Percentiles rank a stretch among this genome's conserved stretches.
Evolutionary conservation across 2,797 vertebrate species (phyloP).

Genomic region (Leuciscus waleckii): DNA sequence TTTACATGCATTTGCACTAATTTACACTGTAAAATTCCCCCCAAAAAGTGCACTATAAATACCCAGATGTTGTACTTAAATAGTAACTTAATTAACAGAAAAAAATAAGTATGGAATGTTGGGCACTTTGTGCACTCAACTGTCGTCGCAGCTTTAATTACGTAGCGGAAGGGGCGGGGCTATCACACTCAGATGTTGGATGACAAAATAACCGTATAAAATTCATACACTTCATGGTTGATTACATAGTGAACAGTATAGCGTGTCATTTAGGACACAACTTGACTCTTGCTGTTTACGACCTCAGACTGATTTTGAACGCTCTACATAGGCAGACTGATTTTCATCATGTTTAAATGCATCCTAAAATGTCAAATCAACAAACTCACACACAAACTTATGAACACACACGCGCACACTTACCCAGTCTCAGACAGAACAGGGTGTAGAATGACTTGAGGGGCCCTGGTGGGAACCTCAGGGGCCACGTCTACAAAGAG

Average conservation of each 20-base stretch:
- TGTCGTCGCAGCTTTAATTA: no score
- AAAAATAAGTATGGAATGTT: no score
- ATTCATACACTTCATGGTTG: no score
- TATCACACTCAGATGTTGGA: no score
- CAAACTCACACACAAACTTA: not conserved
- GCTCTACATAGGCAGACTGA: not conserved
- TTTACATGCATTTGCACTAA: not conserved
- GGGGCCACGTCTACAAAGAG: slow-evolving; percentile 87
- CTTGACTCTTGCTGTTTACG: not conserved
- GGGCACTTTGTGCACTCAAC: no score
- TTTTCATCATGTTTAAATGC: slow-evolving; percentile 5
- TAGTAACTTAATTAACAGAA: no score
- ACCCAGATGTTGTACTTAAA: no score
- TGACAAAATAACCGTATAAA: no score
- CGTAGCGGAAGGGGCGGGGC: no score
- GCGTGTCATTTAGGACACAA: not conserved
- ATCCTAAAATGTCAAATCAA: slow-evolving; percentile 9
- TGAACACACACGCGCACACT: slow-evolving; percentile 66
- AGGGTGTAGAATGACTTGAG: slow-evolving; percentile 95
- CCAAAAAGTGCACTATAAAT: no score
- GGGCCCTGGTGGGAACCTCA: slow-evolving; percentile 90
- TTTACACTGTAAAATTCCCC: no score
- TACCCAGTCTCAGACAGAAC: slow-evolving; percentile 93
- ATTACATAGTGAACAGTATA: not conserved
- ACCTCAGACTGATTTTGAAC: not conserved